These are phyloP conservation scores for Coecobrya sp. DNA, from an alignment of 2,888 invertebrate genomes.

Conservation along the genomic window DNA sequence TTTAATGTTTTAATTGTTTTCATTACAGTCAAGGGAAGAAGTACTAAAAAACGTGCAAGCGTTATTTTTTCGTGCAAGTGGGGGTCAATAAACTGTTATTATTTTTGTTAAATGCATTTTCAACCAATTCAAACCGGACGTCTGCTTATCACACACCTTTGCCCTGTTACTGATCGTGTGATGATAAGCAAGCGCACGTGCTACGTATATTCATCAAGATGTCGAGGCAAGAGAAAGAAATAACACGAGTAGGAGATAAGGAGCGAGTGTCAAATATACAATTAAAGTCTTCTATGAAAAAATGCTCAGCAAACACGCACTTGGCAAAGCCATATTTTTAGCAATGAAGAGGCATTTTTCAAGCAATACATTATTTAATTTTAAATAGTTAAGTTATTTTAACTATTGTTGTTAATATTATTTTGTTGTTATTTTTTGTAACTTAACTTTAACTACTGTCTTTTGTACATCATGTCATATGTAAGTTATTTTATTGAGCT, in stretches of 20 bases:
- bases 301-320: neutral
- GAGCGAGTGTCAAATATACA: neutral
- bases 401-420: slow-evolving; percentile 10
- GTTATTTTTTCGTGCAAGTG: slow-evolving; percentile 19
- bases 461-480: neutral
- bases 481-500: slow-evolving; percentile 25
- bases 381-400: slow-evolving; percentile 22
- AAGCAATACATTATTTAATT: neutral
- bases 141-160: neutral
- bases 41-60: slow-evolving; percentile 41
- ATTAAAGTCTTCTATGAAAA: neutral
- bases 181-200: slow-evolving; percentile 54
- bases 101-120: neutral
- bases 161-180: neutral
- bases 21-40: slow-evolving; percentile 44
- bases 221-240: neutral
- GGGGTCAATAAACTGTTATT: slow-evolving; percentile 75
- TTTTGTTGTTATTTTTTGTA: slow-evolving; percentile 21
- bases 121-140: neutral
- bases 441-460: slow-evolving; percentile 53
- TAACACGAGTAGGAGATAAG: neutral
- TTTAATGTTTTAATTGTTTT: slow-evolving; percentile 7
- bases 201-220: neutral
- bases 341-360: slow-evolving; percentile 60
- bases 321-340: too few relatives aligned